Conservation (phyloP, 2,888 invertebrate genomes). For the Clusia tigrina region DNA sequence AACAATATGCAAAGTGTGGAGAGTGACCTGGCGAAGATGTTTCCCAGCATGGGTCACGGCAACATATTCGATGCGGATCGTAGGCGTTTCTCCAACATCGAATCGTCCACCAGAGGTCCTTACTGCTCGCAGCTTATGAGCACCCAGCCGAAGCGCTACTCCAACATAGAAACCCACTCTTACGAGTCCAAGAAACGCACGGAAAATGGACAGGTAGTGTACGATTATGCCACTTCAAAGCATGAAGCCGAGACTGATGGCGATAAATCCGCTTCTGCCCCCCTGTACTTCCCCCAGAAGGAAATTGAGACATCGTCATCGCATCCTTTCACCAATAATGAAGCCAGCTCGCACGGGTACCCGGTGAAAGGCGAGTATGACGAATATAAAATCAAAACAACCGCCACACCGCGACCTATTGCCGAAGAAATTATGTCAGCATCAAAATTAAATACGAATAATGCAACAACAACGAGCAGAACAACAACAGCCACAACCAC, state of each 20-base stretch:
- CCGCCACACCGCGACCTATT: constrained; percentile 38
- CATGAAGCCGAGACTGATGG: constrained; percentile 48
- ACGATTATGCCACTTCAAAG: constrained; percentile 53
- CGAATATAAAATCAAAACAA: not conserved
- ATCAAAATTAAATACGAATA: constrained; percentile 56
- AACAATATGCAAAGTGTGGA: constrained; percentile 45
- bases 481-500: constrained; percentile 16
- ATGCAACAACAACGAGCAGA: too few species aligned
- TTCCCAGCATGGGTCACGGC: constrained; percentile 48
- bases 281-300: constrained; percentile 24
- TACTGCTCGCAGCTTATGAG: constrained; percentile 42
- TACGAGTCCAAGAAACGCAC: constrained; percentile 56
- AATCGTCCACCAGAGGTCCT: constrained; percentile 36
- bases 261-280: constrained; percentile 33
- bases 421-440: constrained; percentile 58
- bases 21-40: constrained; percentile 52
- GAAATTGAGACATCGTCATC: not conserved
- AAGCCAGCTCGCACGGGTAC: not conserved
- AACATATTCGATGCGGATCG: constrained; percentile 54
- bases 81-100: constrained; percentile 62
- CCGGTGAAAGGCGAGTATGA: constrained; percentile 31
- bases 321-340: not conserved
- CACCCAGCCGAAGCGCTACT: constrained; percentile 57
- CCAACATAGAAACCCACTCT: constrained; percentile 60
- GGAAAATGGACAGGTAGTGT: constrained; percentile 62